Conservation (phyloP, 2,797 vertebrate genomes). For the Benthosema pterotum region DNA sequence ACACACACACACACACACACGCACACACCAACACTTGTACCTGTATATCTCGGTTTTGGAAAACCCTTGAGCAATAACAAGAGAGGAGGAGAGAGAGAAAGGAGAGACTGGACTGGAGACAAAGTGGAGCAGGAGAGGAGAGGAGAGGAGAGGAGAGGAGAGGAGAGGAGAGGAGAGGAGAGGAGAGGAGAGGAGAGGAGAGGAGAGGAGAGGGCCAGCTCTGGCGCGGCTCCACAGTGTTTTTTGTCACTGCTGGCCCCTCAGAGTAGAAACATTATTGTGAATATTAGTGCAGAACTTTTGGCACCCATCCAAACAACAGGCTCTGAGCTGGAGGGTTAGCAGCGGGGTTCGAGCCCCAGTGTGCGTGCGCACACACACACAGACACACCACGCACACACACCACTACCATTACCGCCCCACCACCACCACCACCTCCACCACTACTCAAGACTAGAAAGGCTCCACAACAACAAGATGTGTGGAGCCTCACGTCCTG, state of each 20-base stretch:
- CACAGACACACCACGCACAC: constrained; percentile 15
- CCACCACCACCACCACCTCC: constrained; percentile 38
- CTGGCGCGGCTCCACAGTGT: constrained; percentile 70
- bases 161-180: constrained; percentile 21
- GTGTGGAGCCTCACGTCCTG: constrained; percentile 79
- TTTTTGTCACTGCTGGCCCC: constrained; percentile 63
- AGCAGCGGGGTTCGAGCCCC: constrained; percentile 65
- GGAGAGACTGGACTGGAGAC: no score
- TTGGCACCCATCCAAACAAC: constrained; percentile 73
- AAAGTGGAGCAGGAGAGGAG: no score
- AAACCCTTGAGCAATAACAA: no score
- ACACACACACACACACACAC: no score
- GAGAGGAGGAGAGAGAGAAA: constrained; percentile 30
- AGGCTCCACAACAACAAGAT: constrained; percentile 76
- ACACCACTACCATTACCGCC: neutral
- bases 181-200: constrained; percentile 31
- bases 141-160: constrained; percentile 25
- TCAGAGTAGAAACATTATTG: constrained; percentile 68
- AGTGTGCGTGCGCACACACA: constrained; percentile 5
- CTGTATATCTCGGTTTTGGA: no score
- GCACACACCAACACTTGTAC: no score
- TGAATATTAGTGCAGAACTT: constrained; percentile 74
- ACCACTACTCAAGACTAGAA: constrained; percentile 61
- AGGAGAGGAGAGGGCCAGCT: constrained; percentile 41
- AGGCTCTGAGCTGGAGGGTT: constrained; percentile 48